Conservation (phyloP, 2,113 vertebrate species). For the Psammodynastes pulverulentus region DNA sequence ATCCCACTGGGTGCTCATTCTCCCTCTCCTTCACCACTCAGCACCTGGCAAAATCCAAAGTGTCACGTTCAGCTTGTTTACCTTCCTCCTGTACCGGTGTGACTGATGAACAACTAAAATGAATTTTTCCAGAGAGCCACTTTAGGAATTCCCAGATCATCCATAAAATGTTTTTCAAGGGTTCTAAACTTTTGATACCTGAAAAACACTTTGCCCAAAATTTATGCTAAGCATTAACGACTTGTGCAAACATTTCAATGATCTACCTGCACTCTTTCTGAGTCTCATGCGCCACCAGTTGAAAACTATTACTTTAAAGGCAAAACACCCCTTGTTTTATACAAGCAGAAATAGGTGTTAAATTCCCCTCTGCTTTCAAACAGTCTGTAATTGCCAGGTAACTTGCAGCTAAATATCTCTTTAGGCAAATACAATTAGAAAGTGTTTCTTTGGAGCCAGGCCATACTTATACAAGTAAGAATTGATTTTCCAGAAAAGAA, state of each 20-base stretch:
- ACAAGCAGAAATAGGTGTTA: not conserved
- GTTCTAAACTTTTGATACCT: not conserved
- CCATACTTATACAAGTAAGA: not conserved
- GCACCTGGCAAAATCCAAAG: not conserved
- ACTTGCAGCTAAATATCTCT: not conserved
- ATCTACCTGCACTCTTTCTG: not conserved
- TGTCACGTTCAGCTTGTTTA: not conserved
- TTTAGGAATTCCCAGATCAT: not conserved
- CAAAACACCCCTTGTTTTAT: not conserved
- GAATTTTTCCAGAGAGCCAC: not conserved
- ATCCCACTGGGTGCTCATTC: constrained; percentile 56
- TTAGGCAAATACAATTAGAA: not conserved
- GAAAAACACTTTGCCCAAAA: not conserved
- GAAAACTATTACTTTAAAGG: not conserved
- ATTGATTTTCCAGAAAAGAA: not conserved
- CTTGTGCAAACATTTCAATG: not conserved
- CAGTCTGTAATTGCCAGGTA: not conserved
- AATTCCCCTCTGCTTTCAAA: not conserved
- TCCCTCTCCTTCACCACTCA: not conserved
- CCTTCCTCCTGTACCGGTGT: not conserved
- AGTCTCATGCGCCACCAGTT: not conserved
- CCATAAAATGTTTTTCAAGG: not conserved
- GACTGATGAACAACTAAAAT: constrained; percentile 3
- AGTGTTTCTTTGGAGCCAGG: not conserved
- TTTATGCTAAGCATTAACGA: not conserved